These are phyloP conservation scores for Malacoraja senta DNA, from an alignment of 2,797 vertebrate genomes.

Conservation along the genomic window DNA sequence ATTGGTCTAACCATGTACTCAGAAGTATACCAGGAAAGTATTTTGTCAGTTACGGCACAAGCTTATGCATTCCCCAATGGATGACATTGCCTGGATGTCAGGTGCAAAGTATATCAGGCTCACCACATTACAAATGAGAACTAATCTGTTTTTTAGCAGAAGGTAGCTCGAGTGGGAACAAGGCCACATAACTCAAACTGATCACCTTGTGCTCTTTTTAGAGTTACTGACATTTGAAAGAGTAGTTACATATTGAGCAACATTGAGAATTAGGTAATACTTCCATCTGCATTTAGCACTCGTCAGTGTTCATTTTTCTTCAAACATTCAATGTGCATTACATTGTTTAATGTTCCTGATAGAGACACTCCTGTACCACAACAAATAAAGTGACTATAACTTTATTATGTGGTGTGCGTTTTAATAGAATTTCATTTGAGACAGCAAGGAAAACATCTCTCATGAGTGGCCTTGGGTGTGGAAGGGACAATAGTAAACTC, in stretches of 20 bases:
- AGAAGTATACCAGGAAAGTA: no score
- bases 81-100: neutral
- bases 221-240: neutral
- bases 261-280: neutral
- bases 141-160: neutral
- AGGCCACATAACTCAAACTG: neutral
- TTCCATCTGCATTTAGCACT: neutral
- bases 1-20: no score
- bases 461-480: no score
- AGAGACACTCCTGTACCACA: neutral
- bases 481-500: no score
- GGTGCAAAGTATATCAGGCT: neutral
- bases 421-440: no score
- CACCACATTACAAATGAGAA: neutral
- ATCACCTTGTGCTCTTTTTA: neutral
- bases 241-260: neutral
- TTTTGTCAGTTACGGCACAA: neutral
- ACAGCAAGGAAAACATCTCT: no score
- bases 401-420: no score
- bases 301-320: neutral
- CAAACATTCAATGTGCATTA: neutral
- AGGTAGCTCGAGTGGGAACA: neutral
- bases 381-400: neutral
- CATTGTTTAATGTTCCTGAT: neutral
- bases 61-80: neutral